A percentile compares a stretch with the other conserved stretches of the same genome.
Evolutionary conservation across 2,113 vertebrate species (phyloP).

Genomic region (Albula glossodonta): DNA sequence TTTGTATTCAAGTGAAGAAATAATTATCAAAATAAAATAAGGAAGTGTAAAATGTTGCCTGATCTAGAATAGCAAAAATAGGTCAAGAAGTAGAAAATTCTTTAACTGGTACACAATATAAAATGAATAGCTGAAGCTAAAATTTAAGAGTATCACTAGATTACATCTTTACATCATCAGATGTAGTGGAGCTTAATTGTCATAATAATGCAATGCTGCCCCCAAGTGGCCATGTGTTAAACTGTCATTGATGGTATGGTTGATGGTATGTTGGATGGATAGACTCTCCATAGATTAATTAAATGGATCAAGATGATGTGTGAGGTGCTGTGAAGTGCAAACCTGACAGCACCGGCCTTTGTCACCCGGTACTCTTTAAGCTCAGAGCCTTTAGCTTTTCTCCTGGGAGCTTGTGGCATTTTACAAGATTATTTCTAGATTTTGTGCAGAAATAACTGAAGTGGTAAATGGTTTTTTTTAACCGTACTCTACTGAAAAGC

Average conservation of each 20-base stretch:
- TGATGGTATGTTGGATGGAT: background rate
- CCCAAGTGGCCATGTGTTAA: slow-evolving; percentile 8
- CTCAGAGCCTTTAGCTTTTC: background rate
- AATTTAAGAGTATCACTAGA: too few relatives aligned
- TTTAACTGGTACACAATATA: background rate
- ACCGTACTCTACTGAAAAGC: background rate
- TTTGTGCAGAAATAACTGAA: background rate
- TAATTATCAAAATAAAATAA: too few relatives aligned
- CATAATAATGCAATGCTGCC: background rate
- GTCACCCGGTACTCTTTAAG: background rate
- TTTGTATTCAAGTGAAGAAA: too few relatives aligned
- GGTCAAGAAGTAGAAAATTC: too few relatives aligned
- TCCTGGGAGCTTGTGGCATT: background rate
- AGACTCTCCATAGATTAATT: background rate
- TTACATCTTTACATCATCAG: background rate
- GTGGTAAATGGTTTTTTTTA: background rate
- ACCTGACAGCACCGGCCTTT: background rate
- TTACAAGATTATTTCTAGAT: background rate
- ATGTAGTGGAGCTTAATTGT: background rate
- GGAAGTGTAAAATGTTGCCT: too few relatives aligned
- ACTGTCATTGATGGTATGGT: background rate
- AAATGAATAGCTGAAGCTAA: background rate
- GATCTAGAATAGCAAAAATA: too few relatives aligned
- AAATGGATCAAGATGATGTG: background rate
- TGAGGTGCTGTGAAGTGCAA: background rate